A percentile compares a stretch with the other conserved stretches of the same genome.
Conservation (phyloP, 2,888 invertebrate genomes). For the Stenotaenia linearis region DNA sequence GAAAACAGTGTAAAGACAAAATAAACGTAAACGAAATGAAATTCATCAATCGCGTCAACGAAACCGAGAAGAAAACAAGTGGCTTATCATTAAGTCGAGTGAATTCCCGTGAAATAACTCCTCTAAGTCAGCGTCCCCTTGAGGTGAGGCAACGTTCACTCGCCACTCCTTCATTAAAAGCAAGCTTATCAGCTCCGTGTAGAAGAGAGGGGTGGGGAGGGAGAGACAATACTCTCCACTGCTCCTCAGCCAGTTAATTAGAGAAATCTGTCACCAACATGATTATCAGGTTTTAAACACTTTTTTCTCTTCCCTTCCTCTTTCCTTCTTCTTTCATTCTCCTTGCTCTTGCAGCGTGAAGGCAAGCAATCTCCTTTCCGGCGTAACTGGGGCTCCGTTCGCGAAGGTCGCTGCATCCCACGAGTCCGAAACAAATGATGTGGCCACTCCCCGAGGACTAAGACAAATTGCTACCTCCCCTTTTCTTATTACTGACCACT, state of each 20-base stretch:
- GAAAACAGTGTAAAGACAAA: neutral
- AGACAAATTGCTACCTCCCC: constrained; percentile 4
- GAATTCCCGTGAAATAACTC: neutral
- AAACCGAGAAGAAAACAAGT: neutral
- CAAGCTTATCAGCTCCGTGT: neutral
- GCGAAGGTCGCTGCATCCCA: neutral
- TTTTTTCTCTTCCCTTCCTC: neutral
- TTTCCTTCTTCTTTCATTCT: neutral
- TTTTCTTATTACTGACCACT: neutral
- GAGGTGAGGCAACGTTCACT: neutral
- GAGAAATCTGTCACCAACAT: constrained; percentile 4
- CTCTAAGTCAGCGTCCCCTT: neutral
- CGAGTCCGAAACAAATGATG: neutral
- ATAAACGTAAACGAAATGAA: neutral
- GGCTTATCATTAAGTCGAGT: neutral
- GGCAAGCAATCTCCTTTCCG: neutral
- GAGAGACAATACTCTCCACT: neutral
- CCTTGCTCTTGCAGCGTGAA: neutral
- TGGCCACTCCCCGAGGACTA: constrained; percentile 4
- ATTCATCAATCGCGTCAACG: neutral
- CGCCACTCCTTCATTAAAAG: neutral
- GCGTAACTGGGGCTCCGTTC: neutral
- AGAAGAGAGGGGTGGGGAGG: too few species aligned
- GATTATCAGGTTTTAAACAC: constrained; percentile 9
- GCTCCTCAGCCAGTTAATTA: neutral